Conservation (phyloP, 2,888 invertebrate genomes). For the Synergus japonicus region DNA sequence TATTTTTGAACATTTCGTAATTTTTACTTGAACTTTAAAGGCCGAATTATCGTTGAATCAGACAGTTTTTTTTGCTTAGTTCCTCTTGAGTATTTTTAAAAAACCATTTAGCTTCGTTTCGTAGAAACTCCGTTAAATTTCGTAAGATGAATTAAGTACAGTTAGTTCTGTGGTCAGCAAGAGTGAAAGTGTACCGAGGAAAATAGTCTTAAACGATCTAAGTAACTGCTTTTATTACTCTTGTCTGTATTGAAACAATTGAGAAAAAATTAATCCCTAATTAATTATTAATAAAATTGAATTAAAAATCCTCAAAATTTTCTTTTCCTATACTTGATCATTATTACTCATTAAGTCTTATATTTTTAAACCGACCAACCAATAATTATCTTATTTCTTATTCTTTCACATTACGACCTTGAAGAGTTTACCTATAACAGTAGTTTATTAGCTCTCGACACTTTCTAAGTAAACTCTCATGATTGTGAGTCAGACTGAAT, state of each 20-base stretch:
- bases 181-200: not conserved
- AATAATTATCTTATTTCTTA: not conserved
- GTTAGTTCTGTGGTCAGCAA: not conserved
- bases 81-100: not conserved
- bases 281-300: not conserved
- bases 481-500: not conserved
- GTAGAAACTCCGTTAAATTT: not conserved
- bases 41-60: not conserved
- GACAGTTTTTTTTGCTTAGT: not conserved
- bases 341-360: too few relatives aligned
- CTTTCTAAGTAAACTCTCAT: too few relatives aligned
- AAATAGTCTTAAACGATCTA: not conserved
- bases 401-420: not conserved
- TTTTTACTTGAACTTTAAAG: not conserved
- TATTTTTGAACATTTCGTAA: not conserved
- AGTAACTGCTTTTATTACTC: not conserved
- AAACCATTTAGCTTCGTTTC: not conserved
- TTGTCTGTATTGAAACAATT: not conserved
- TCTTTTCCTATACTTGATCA: not conserved
- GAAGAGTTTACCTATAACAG: not conserved
- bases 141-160: not conserved
- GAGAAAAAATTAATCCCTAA: not conserved
- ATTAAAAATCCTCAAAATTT: not conserved
- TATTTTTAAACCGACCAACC: not conserved
- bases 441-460: not conserved